Base-by-base conservation (phyloP, 2,888 invertebrate species). In the Pterobdella sp. region DNA sequence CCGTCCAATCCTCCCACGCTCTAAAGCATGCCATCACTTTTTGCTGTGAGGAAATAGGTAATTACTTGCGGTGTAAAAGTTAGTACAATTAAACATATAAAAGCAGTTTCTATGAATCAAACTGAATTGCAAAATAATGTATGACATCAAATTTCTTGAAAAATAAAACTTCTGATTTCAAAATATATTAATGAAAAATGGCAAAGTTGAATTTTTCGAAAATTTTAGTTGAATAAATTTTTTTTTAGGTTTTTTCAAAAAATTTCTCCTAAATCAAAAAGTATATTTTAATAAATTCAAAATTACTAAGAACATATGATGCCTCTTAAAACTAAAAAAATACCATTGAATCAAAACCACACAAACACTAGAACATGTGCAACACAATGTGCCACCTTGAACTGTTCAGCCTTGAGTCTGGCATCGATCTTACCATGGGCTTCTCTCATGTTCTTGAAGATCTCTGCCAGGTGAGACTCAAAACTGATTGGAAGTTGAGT, bases 1-100 rank as follows among this genome's bases (percentile, higher is more conserved):
- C 89, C 26, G 92, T 90, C 90, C 94, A 94, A 82, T 98, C 97
- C 83, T 96, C 95, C 96, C 98, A 97, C 0, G 95, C 93, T 80
- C 92, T 89, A 82, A 97, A 89, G 79, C 93, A 91, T 80, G 91
- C 88, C 82, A 93, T 89, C 42, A 96, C 91, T 66, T 95, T 83
- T 81, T 85, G 85, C 83, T 84, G 80, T 4, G 79, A 10, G 35
- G 35, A 14, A 32, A n/a, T 34, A 10, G 34, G 35, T 67, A 10
- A 32, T 10, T 56, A 29, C 22, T 7, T 10, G 66, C 37, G 37
- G 14, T 4, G n/a, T 18, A 26, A 26, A 26, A 26, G 60, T 22
- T 56, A 26, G n/a, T 56, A 26, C n/a, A n/a, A n/a, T n/a, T n/a
- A n/a, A n/a, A n/a, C n/a, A n/a, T n/a, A n/a, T n/a, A n/a, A n/a